phyloP scores from a whole-genome alignment of 2,797 vertebrate genomes.

The Sebastes alutus region DNA sequence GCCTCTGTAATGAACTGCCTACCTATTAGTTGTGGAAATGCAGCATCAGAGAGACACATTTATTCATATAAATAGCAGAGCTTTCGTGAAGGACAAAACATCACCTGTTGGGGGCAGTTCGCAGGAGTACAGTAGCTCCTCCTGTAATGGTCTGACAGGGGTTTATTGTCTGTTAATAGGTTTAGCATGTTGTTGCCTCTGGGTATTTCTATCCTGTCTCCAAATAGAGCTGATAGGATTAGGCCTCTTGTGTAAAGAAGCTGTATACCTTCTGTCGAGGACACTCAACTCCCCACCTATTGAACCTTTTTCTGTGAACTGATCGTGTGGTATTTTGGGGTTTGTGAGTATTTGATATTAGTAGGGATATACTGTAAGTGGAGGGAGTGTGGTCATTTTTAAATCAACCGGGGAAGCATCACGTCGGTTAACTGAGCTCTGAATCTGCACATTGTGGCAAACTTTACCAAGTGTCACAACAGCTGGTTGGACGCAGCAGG shows the following conservation, averaged over 20 bases:
- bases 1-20: background rate
- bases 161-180: conserved; percentile 71
- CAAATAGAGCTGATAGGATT: conserved; percentile 82
- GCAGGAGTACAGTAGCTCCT: conserved; percentile 7
- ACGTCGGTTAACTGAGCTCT: background rate
- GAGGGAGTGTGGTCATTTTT: conserved; percentile 26
- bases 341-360: conserved; percentile 32
- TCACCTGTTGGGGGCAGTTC: background rate
- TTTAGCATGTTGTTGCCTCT: conserved; percentile 58
- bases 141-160: conserved; percentile 36
- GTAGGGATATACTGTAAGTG: conserved; percentile 25
- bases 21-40: background rate
- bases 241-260: conserved; percentile 67
- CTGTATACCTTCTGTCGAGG: conserved; percentile 31
- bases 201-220: conserved; percentile 72
- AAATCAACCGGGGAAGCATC: conserved; percentile 43
- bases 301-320: conserved; percentile 45
- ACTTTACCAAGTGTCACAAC: conserved; percentile 10
- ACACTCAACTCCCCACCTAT: conserved; percentile 7
- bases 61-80: background rate
- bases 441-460: background rate
- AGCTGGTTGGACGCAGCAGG: background rate
- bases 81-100: background rate
- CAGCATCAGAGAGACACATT: background rate
- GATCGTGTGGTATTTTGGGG: conserved; percentile 40